A percentile compares a stretch with the other conserved stretches of the same genome.
Evolutionary conservation across 2,113 vertebrate species (phyloP).

Genomic region (Coreoperca whiteheadi): DNA sequence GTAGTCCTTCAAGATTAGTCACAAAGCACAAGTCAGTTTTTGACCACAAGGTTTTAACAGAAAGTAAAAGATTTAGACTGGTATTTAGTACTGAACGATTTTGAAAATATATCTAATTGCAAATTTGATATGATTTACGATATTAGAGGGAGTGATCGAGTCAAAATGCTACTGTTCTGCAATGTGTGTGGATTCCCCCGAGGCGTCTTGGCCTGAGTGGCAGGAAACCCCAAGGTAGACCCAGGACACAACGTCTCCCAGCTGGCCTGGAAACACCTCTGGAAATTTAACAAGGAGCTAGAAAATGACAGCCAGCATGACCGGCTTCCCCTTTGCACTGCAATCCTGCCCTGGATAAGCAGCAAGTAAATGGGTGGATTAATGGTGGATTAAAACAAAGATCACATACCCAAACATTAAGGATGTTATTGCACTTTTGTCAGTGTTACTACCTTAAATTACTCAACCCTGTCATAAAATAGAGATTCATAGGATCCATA

Average conservation of each 20-base stretch:
- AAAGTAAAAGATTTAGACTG: background rate
- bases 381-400: slow-evolving; percentile 27
- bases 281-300: background rate
- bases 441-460: slow-evolving; percentile 42
- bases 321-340: background rate
- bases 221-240: slow-evolving; percentile 19
- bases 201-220: background rate
- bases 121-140: no score
- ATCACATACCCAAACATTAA: slow-evolving; percentile 35
- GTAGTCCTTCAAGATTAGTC: background rate
- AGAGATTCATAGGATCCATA: slow-evolving; percentile 19
- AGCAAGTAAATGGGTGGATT: slow-evolving; percentile 21
- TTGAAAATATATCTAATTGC: no score
- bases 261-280: slow-evolving; percentile 16
- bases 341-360: background rate
- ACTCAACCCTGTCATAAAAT: slow-evolving; percentile 38
- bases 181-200: slow-evolving; percentile 20
- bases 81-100: no score
- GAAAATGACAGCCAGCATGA: background rate
- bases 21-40: background rate
- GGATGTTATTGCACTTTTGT: slow-evolving; percentile 48
- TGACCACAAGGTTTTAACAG: background rate
- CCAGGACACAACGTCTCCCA: slow-evolving; percentile 12
- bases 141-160: background rate
- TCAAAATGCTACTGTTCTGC: slow-evolving; percentile 23